Evolutionary conservation across 2,888 invertebrate species (phyloP).

Genomic region (Yponomeuta cagnagella): DNA sequence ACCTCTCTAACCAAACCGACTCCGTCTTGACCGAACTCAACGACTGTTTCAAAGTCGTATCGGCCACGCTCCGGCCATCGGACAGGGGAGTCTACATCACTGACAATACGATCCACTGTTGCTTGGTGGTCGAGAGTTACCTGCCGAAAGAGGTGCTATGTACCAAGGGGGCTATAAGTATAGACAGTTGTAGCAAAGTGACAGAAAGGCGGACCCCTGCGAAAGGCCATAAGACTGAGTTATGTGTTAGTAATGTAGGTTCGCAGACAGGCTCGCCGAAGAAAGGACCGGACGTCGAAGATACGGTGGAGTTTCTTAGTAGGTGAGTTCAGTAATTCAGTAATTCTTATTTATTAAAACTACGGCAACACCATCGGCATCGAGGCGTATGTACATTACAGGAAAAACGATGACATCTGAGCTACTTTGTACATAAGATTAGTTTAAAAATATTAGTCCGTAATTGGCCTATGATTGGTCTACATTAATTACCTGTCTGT

Average conservation of each 20-base stretch:
- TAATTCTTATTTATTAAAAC: too few relatives aligned
- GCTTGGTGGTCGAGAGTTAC: constrained; percentile 53
- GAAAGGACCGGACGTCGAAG: constrained; percentile 50
- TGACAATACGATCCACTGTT: constrained; percentile 60
- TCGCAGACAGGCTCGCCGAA: constrained; percentile 33
- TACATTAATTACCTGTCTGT: too few relatives aligned
- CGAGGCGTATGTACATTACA: too few relatives aligned
- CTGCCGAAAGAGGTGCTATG: constrained; percentile 81
- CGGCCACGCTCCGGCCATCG: constrained; percentile 71
- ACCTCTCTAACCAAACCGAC: constrained; percentile 56
- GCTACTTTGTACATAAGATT: too few relatives aligned
- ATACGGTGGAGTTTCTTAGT: constrained; percentile 48
- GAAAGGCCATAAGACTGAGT: constrained; percentile 69
- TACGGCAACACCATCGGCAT: too few relatives aligned
- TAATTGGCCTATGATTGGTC: too few relatives aligned
- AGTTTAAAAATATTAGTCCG: too few relatives aligned
- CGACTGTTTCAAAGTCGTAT: constrained; percentile 74
- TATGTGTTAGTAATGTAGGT: constrained; percentile 49
- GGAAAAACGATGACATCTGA: too few relatives aligned
- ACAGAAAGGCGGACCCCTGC: constrained; percentile 47
- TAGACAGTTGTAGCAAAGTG: constrained; percentile 70
- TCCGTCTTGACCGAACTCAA: constrained; percentile 71
- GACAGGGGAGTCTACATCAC: constrained; percentile 69
- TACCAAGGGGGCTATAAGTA: constrained; percentile 78
- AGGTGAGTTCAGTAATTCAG: constrained; percentile 38